Base-by-base conservation (phyloP, 2,113 vertebrate genomes). In the Epinephelus lanceolatus region DNA sequence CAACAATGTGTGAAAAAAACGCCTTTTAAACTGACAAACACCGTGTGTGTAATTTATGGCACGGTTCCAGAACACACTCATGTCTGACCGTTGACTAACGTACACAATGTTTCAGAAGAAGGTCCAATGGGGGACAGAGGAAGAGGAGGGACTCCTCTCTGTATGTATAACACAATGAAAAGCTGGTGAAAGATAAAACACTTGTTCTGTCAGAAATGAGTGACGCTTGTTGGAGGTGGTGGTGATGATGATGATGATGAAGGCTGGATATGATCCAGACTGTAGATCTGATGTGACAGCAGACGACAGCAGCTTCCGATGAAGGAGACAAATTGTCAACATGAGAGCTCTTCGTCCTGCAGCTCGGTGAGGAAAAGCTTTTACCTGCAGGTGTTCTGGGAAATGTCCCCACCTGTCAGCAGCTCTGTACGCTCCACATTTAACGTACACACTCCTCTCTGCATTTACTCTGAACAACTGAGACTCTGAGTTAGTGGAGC, bases 301-400 rank as follows among this genome's bases (percentile, higher is more conserved):
- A 59, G 27, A 5, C 42, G 70, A 71, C 80, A 6, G 76, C 42
- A 27, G 86, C 63, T 83, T 88, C 83, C 59, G 40, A 75, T 52
- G 23, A 37, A 45, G 14, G 47, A 81, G 74, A 82, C 70, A 53
- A 49, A 86, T 63, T 62, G 74, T 86, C 84, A 84, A 84, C 70
- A 69, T 19, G 53, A 7, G 33, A 55, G 66, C 70, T 74, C 63
- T 40, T 81, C 55, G 23, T 66, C 53, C 68, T 55, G 59, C 63
- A n/a, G 66, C 81, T 67, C 45, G 4, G 53, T n/a, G 63, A 76
- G 49, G 67, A 60, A 71, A 71, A 81, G 81, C 51, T 72, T 81
- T 76, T 30, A 81, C 14, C 71, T 37, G 40, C 55, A 65, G 49
- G 55, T 45, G n/a, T 60, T 77, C 87, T 86, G 84, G 72, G 77